A percentile compares a stretch with the other conserved stretches of the same genome.
Conservation (phyloP, 2,888 invertebrate species). For the Melipona beecheii region DNA sequence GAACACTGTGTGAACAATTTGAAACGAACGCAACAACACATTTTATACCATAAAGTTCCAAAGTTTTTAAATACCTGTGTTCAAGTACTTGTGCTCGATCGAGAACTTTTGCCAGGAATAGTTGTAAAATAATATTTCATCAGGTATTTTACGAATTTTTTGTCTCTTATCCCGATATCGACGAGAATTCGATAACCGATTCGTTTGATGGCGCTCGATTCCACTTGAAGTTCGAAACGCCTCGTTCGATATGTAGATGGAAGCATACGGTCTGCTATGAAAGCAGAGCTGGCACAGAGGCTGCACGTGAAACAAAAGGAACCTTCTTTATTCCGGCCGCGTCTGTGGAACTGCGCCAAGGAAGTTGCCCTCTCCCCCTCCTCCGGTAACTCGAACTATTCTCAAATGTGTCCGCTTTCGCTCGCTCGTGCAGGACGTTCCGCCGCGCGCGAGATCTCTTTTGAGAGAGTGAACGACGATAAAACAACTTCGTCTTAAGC, state of each 20-base stretch:
- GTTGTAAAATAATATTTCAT: too few species aligned
- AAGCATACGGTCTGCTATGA: neutral
- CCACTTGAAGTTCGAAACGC: slow-evolving; percentile 7
- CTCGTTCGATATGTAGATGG: neutral
- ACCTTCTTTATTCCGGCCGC: slow-evolving; percentile 22
- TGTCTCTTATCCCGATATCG: neutral
- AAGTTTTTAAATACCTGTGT: too few species aligned
- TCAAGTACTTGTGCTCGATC: too few species aligned
- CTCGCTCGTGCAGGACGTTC: neutral
- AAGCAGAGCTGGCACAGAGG: slow-evolving; percentile 4
- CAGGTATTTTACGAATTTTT: too few species aligned
- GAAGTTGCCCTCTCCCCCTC: neutral
- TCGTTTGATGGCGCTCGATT: neutral
- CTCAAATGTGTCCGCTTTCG: neutral
- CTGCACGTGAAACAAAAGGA: slow-evolving; percentile 20
- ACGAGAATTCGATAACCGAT: slow-evolving; percentile 1
- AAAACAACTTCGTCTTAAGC: neutral
- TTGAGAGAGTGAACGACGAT: neutral
- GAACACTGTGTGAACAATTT: too few species aligned
- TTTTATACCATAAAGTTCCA: too few species aligned
- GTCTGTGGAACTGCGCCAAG: neutral
- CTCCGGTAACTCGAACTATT: neutral
- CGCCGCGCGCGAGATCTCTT: neutral
- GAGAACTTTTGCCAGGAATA: too few species aligned
- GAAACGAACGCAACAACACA: too few species aligned